Base-by-base conservation (phyloP, 2,888 invertebrate species). In the Chirona hameri region DNA sequence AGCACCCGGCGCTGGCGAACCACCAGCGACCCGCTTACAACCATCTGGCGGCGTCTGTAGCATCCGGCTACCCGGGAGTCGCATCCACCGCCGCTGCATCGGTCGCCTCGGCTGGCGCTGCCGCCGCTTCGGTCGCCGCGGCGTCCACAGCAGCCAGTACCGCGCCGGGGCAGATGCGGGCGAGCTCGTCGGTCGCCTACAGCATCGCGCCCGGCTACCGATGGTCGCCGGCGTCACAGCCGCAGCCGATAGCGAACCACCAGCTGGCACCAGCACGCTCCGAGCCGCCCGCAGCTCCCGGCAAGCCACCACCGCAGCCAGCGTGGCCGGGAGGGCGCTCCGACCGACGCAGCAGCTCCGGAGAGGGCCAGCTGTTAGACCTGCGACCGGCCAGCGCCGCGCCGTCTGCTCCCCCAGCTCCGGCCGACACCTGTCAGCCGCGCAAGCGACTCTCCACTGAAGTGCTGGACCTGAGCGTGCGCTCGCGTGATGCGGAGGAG, bases 381-480 rank as follows among this genome's bases (percentile, higher is more conserved):
- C 76, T 76, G 39, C 39, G 76, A 7, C 76, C 76, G 76, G 76
- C 24, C 76, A 76, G 39, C 27, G 76, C 76, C 14, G 39, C 76
- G 76, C 76, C 76, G 76, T 39, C 39, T 2, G 39, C 39, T 39
- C 72, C 72, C 2, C 60, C 60, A 21, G 24, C 60, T 14, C 69
- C 52, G 52, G 52, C 69, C 76, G 39, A 46, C 76, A 46, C 76
- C 76, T 52, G 52, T 12, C 80, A 52, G 52, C 48, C 52, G 15
- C 80, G 80, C 52, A 80, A 80, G 15, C 80, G 80, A 52, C 76
- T 76, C 24, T 80, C 80, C 52, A 52, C 80, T 3, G 80, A 80
- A 27, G 80, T 80, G 80, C 80, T 80, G 27, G 80, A 80, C 52
- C 52, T 80, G 80, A 80, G 80, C 52, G 80, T 80, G 80, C n/a